These are phyloP conservation scores for Saguinus imperator DNA, from an alignment of 2,113 vertebrate species.

Conservation along the genomic window DNA sequence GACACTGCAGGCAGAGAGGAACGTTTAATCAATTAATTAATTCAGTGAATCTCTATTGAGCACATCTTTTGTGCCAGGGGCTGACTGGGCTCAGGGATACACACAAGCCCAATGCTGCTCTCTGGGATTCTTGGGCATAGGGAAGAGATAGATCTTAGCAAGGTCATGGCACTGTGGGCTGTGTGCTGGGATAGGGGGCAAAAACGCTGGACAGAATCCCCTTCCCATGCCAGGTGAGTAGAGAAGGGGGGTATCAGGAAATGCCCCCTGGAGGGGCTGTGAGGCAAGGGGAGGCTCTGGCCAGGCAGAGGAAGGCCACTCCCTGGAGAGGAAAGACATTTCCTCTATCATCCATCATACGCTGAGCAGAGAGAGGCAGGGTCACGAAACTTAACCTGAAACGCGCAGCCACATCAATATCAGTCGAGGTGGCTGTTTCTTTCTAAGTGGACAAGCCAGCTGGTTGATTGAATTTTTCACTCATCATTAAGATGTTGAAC, in stretches of 20 bases:
- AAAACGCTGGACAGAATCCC: neutral
- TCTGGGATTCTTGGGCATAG: accelerated
- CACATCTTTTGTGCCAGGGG: neutral
- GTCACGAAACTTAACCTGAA: slow-evolving; percentile 64
- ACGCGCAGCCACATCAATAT: slow-evolving; percentile 40
- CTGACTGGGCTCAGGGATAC: neutral
- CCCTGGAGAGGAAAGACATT: neutral
- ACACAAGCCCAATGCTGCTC: neutral
- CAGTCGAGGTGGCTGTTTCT: slow-evolving; percentile 29
- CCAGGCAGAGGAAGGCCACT: neutral
- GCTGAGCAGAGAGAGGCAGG: slow-evolving; percentile 36
- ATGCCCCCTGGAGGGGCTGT: neutral
- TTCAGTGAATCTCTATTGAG: neutral
- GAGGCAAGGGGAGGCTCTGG: neutral
- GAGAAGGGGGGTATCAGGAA: neutral
- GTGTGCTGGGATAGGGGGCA: neutral
- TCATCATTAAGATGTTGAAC: slow-evolving; percentile 65
- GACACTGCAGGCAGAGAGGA: slow-evolving; percentile 52
- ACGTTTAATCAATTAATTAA: slow-evolving; percentile 58
- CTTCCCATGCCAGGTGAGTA: neutral
- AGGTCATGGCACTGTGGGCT: neutral
- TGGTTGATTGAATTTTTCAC: slow-evolving; percentile 76
- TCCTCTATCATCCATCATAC: slow-evolving; percentile 58
- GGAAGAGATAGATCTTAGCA: neutral
- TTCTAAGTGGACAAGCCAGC: slow-evolving; percentile 72